These are phyloP conservation scores for Chrosomus eos DNA, from an alignment of 2,797 vertebrate genomes.

Conservation along the genomic window DNA sequence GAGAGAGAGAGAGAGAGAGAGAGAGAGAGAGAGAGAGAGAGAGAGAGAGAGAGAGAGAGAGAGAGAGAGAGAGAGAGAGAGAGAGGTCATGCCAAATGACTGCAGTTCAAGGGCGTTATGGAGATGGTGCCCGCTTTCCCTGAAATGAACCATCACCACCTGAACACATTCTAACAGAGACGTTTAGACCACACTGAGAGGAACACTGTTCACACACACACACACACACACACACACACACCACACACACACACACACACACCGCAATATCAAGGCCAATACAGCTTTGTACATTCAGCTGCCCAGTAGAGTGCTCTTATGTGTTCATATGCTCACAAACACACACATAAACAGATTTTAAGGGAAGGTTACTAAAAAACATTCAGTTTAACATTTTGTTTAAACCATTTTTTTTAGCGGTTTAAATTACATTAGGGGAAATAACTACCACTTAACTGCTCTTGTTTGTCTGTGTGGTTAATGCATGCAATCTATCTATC, in stretches of 20 bases:
- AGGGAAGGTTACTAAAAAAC: background rate
- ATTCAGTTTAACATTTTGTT: no score
- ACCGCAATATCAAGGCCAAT: background rate
- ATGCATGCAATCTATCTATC: no score
- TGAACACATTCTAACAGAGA: conserved; percentile 83
- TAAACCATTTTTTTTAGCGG: no score
- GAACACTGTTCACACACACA: conserved; percentile 71
- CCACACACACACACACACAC: background rate
- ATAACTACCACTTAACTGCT: no score
- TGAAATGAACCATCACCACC: conserved; percentile 81
- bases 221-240: background rate
- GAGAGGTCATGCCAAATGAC: conserved; percentile 70
- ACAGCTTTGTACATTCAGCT: background rate
- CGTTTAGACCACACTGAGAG: conserved; percentile 79
- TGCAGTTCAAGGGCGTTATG: conserved; percentile 82
- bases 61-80: background rate
- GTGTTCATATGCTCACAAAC: background rate
- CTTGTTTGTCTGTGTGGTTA: no score
- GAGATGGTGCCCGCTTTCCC: conserved; percentile 79
- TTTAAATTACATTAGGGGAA: no score
- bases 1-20: background rate
- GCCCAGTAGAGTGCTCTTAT: background rate
- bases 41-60: background rate
- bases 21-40: conserved; percentile 31
- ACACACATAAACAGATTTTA: background rate